Evolutionary conservation across 2,797 vertebrate species (phyloP), one percentile per base, ranked within the genome.

Genomic region (Silurus aristotelis): DNA sequence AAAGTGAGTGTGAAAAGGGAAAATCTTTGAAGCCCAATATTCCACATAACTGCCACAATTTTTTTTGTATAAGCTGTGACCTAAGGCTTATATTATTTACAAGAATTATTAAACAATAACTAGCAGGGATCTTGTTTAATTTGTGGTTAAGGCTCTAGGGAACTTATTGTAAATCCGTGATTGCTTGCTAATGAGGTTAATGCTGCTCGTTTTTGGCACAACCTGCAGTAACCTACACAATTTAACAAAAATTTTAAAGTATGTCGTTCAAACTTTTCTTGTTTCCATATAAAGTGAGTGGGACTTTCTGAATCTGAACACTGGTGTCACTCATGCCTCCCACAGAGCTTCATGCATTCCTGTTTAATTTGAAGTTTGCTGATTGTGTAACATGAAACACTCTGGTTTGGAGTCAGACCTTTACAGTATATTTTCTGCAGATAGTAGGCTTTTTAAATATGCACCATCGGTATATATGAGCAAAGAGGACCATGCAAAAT

Each of bases 31-130:
- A 63, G 77, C 58, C 22, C 22, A 8, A 7, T 46, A 6, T 58
- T 77, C 17, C 8, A 38, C n/a, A 31, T 10, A 60, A 38, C 25
- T 25, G 71, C 46, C 12, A 52, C 71, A 25, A 2, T 31, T 55
- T 22, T 22, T 73, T 72, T 63, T 80, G 22, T 80, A 14, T 5
- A 80, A 25, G 38, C 60, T 80, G 20, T 79, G 22, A 80, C 75
- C 14, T 78, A 22, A n/a, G 43, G 77, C 77, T 79, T 63, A 13
- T 46, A 6, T 48, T 25, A 48, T 80, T 79, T 80, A 64, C 4
- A 46, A 9, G 14, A 2, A 46, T 64, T 48, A 46, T 43, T 63
- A 14, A 64, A n/a, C 55, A 77, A 19, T 22, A 22, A 22, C 31
- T 46, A 64, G 60, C 20, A 17, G 22, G 12, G 27, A 22, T 38